A percentile compares a stretch with the other conserved stretches of the same genome.
These are phyloP conservation scores for Oasisia sp. DNA, from an alignment of 2,888 invertebrate genomes.

Conservation along the genomic window DNA sequence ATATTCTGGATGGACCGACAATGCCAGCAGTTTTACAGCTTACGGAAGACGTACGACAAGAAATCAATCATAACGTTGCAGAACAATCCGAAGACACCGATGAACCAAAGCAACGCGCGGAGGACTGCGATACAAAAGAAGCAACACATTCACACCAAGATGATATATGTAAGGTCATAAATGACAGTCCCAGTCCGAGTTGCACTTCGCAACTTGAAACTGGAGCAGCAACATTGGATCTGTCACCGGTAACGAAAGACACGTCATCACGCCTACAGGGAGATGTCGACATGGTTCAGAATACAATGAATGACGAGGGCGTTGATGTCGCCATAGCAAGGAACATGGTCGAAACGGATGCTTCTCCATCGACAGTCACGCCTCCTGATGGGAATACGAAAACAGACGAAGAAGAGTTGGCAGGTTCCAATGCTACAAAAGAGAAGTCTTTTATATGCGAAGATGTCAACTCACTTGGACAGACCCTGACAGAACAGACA, in stretches of 20 bases:
- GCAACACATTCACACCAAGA: neutral
- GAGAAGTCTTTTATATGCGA: neutral
- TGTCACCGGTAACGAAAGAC: neutral
- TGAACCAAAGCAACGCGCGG: neutral
- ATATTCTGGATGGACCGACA: neutral
- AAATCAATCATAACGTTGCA: neutral
- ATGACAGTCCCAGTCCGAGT: neutral
- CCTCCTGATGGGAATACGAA: neutral
- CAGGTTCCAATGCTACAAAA: neutral
- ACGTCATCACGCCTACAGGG: neutral
- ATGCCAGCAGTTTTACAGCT: neutral
- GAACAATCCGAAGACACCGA: neutral
- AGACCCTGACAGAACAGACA: neutral
- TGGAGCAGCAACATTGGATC: neutral
- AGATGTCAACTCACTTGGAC: neutral
- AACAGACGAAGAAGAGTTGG: neutral
- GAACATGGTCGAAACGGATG: neutral
- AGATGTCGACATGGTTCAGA: neutral
- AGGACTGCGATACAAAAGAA: neutral
- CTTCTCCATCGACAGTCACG: neutral
- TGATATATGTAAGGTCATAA: neutral
- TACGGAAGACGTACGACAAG: neutral
- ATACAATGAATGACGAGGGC: neutral
- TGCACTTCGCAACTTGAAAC: neutral
- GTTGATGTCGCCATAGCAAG: neutral